These are phyloP conservation scores for Zaprionus lachaisei DNA, from an alignment of 1,140 invertebrate species.

Conservation along the genomic window DNA sequence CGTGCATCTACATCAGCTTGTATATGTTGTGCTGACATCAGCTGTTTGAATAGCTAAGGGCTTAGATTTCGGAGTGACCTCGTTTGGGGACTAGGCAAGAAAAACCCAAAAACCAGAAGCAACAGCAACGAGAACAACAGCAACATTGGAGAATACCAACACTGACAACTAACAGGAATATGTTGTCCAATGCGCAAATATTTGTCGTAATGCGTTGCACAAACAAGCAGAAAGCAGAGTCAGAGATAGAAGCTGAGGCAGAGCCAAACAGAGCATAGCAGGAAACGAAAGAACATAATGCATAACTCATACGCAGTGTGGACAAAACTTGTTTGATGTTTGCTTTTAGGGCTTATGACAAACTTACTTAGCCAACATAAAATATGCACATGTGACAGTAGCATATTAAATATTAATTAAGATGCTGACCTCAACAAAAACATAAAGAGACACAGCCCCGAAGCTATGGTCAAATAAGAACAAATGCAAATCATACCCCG, in stretches of 20 bases:
- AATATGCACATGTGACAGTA: conserved; percentile 41
- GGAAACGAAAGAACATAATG: conserved; percentile 38
- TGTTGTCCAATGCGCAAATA: conserved; percentile 53
- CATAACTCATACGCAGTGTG: conserved; percentile 55
- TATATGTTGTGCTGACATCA: conserved; percentile 51
- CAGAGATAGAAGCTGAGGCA: neutral
- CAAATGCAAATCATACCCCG: neutral
- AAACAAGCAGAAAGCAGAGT: conserved; percentile 30
- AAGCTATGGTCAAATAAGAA: neutral
- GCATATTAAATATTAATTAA: conserved; percentile 39
- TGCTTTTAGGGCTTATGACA: conserved; percentile 39
- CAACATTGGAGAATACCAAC: conserved; percentile 6
- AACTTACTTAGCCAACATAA: conserved; percentile 45
- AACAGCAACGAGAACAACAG: conserved; percentile 1
- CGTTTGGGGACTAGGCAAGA: conserved; percentile 39
- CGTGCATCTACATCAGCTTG: neutral
- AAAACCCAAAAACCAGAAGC: conserved; percentile 31
- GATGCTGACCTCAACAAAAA: neutral
- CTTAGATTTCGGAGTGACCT: conserved; percentile 51
- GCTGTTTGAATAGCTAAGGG: conserved; percentile 48
- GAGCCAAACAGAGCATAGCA: conserved; percentile 25
- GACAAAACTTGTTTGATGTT: conserved; percentile 50
- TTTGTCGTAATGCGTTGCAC: conserved; percentile 53
- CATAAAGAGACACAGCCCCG: neutral
- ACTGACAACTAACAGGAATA: conserved; percentile 31